phyloP scores from a whole-genome alignment of 2,888 invertebrate genomes.

The Cryptocheilus praepositus region DNA sequence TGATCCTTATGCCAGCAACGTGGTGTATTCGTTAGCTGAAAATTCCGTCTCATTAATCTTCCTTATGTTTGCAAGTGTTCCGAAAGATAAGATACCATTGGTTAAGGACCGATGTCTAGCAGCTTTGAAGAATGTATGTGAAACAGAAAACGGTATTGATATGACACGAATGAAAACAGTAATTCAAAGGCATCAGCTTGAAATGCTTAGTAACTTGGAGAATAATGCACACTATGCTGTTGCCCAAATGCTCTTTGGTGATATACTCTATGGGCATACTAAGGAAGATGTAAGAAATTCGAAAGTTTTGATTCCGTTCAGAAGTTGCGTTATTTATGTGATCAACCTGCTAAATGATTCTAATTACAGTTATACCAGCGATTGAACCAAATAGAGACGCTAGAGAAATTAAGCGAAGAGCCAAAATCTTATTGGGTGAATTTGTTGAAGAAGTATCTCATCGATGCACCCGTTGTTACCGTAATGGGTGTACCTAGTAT shows the following conservation, averaged over 20 bases:
- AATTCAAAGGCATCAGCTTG: constrained; percentile 83
- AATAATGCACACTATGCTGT: constrained; percentile 85
- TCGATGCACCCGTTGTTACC: constrained; percentile 80
- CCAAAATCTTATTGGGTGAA: constrained; percentile 82
- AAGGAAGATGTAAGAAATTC: constrained; percentile 81
- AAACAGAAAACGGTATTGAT: constrained; percentile 78
- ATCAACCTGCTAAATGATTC: constrained; percentile 10
- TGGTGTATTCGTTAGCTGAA: constrained; percentile 82
- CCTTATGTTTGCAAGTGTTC: constrained; percentile 86
- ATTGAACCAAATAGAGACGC: constrained; percentile 81
- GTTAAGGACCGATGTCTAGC: constrained; percentile 79
- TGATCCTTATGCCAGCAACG: constrained; percentile 87
- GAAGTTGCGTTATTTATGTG: constrained; percentile 20
- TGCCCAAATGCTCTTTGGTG: constrained; percentile 87
- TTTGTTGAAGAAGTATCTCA: constrained; percentile 82
- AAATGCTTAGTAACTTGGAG: constrained; percentile 84
- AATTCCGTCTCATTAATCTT: constrained; percentile 84
- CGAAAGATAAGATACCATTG: constrained; percentile 80
- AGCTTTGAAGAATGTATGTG: constrained; percentile 75
- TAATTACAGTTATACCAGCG: constrained; percentile 78
- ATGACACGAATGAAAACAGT: constrained; percentile 85
- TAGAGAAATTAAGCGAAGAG: constrained; percentile 80
- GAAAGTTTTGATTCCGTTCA: too few species aligned
- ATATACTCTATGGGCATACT: constrained; percentile 87
- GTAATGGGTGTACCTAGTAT: constrained; percentile 82